phyloP scores from a whole-genome alignment of 2,888 invertebrate genomes.

The Chesias legatella region DNA sequence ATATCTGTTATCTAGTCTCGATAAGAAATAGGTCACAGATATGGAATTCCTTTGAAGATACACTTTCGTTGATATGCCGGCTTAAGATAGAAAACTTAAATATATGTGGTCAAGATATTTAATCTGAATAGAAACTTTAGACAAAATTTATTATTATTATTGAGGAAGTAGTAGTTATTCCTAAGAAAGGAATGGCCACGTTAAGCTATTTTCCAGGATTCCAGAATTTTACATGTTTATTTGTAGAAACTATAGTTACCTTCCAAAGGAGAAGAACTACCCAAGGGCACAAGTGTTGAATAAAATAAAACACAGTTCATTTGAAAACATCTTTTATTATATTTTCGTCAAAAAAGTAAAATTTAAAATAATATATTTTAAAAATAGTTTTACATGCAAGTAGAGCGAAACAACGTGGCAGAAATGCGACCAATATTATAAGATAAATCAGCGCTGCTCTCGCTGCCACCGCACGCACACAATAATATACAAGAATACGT shows the following conservation, averaged over 20 bases:
- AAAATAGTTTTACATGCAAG: too few relatives aligned
- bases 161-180: too few relatives aligned
- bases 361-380: too few relatives aligned
- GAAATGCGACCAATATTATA: slow-evolving; percentile 23
- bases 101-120: too few relatives aligned
- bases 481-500: slow-evolving; percentile 57
- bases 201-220: too few relatives aligned
- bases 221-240: too few relatives aligned
- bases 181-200: too few relatives aligned
- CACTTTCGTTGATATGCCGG: slow-evolving; percentile 7
- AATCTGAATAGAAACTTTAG: too few relatives aligned
- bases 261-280: too few relatives aligned
- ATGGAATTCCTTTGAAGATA: slow-evolving; percentile 13
- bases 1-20: slow-evolving; percentile 29
- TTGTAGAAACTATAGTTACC: too few relatives aligned
- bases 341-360: slow-evolving; percentile 79
- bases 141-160: too few relatives aligned
- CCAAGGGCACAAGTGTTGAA: too few relatives aligned
- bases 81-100: not conserved
- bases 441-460: slow-evolving; percentile 10
- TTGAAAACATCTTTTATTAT: slow-evolving; percentile 80
- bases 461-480: slow-evolving; percentile 38
- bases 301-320: slow-evolving; percentile 42
- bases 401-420: slow-evolving; percentile 54
- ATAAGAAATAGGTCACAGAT: slow-evolving; percentile 23